Percentiles rank a stretch among this genome's conserved stretches.
These are phyloP conservation scores for Bombus sylvicola DNA, from an alignment of 1,140 invertebrate genomes.

Conservation along the genomic window DNA sequence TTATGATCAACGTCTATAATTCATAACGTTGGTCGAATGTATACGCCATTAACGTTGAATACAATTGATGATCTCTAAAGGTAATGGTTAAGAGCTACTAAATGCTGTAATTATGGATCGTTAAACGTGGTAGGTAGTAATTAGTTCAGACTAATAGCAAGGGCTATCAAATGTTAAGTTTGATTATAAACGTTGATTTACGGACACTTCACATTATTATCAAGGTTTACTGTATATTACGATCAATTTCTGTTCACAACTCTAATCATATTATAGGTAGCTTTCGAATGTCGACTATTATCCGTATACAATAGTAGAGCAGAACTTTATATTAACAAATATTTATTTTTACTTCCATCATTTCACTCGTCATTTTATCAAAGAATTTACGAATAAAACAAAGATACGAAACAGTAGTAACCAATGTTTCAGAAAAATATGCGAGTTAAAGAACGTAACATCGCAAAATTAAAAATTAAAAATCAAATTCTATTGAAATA, in stretches of 20 bases:
- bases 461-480: no score
- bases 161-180: conserved; percentile 14
- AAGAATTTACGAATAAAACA: not conserved
- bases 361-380: not conserved
- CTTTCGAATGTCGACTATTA: not conserved
- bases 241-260: not conserved
- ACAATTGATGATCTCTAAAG: not conserved
- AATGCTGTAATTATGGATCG: not conserved
- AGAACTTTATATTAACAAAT: not conserved
- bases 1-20: not conserved
- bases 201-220: not conserved
- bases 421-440: not conserved
- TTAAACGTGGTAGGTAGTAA: conserved; percentile 7
- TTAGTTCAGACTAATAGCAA: conserved; percentile 7
- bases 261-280: not conserved
- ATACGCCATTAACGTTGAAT: not conserved
- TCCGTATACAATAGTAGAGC: no score
- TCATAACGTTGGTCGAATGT: not conserved
- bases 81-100: not conserved
- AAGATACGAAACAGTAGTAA: not conserved
- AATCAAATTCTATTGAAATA: no score
- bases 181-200: conserved; percentile 20
- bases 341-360: not conserved
- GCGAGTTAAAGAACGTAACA: not conserved
- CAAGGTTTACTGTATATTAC: not conserved